Base-by-base conservation (phyloP, 2,113 vertebrate genomes). In the Neogobius melanostomus region DNA sequence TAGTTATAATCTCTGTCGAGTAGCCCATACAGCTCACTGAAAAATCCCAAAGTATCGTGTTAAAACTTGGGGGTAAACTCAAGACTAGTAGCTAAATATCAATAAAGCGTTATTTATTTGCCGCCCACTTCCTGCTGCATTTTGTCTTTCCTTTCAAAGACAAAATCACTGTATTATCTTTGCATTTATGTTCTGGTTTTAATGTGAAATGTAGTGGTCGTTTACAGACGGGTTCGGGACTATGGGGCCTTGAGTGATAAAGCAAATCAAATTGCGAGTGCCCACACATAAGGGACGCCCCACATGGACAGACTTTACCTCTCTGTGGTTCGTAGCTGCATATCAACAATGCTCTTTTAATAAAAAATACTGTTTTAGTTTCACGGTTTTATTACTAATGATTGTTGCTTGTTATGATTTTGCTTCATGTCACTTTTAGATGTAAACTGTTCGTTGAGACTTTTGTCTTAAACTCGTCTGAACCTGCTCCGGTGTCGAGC, bases 321-420 rank as follows among this genome's bases (percentile, higher is more conserved):
- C 90, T 93, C 85, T 87, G 90, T 87, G 85, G 87, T 90, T 87
- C 3, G 28, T 36, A 92, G 91, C 93, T 93, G 92, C 92, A 91
- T 91, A 92, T 91, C 75, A 72, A 82, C 42, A 61, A 56, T 64
- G 51, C 36, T 43, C 57, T 60, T 42, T 17, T 91, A 83, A 82
- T 88, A 85, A 85, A 87, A 83, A 76, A 68, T 80, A 88, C 28
- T 36, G 28, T 36, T 92, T 91, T 87, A 80, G 87, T 91, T 86
- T 84, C 85, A 91, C 89, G 88, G 83, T 77, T 50, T 78, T 47
- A 64, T 48, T 64, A 64, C 44, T 65, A 61, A 72, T 89, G 82
- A 84, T 86, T 56, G 53, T 88, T 87, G 92, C 88, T 90, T 66
- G 81, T 71, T 49, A 42, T 61, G 14, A 28, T 14, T 36, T 64